A percentile compares a stretch with the other conserved stretches of the same genome.
Evolutionary conservation across 2,888 invertebrate species (phyloP).

Genomic region (Fissipunctia ypsillon): DNA sequence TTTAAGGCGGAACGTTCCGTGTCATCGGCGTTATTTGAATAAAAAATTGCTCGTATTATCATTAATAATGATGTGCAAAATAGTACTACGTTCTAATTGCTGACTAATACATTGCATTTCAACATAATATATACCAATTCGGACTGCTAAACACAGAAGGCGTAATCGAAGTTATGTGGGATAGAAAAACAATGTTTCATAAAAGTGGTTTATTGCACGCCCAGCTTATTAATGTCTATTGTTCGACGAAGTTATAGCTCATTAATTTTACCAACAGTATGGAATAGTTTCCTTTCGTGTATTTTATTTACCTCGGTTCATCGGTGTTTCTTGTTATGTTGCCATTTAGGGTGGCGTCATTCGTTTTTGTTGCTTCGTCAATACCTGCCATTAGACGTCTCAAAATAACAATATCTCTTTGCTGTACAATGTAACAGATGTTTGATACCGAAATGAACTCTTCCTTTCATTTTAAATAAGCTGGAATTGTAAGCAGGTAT

Average conservation of each 20-base stretch:
- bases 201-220: slow-evolving; percentile 56
- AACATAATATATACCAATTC: slow-evolving; percentile 25
- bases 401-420: background rate
- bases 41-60: slow-evolving; percentile 23
- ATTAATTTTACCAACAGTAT: slow-evolving; percentile 58
- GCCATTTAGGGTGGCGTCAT: slow-evolving; percentile 6
- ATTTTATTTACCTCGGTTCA: slow-evolving; percentile 30
- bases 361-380: slow-evolving; percentile 21
- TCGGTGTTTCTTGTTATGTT: slow-evolving; percentile 25
- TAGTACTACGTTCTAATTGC: slow-evolving; percentile 14
- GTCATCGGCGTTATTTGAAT: slow-evolving; percentile 36
- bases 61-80: slow-evolving; percentile 16
- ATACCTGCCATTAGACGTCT: slow-evolving; percentile 15
- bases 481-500: background rate
- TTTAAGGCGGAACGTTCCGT: slow-evolving; percentile 29
- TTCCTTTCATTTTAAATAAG: background rate
- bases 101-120: slow-evolving; percentile 18
- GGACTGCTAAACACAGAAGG: slow-evolving; percentile 22
- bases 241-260: slow-evolving; percentile 56
- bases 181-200: slow-evolving; percentile 60
- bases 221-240: slow-evolving; percentile 62
- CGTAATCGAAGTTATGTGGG: slow-evolving; percentile 48
- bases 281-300: slow-evolving; percentile 49
- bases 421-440: slow-evolving; percentile 7
- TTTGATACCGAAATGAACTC: background rate